Percentiles rank a stretch among this genome's conserved stretches.
These are phyloP conservation scores for Strix aluco DNA, from an alignment of 2,113 vertebrate genomes.

Conservation along the genomic window DNA sequence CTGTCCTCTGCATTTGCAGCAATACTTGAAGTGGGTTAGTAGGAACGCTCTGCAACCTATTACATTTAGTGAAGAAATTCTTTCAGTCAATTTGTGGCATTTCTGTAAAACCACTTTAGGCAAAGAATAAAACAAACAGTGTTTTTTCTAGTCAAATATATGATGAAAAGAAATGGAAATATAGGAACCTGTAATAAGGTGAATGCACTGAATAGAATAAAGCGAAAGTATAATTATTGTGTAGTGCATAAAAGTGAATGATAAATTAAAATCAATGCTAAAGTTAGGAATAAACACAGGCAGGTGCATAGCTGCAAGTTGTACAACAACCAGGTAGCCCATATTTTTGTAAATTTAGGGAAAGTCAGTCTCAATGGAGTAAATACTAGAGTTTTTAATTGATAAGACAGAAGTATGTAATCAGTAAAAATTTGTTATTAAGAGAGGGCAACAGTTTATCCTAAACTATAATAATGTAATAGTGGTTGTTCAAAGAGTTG, in stretches of 20 bases:
- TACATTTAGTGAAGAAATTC: background rate
- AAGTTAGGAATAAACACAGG: background rate
- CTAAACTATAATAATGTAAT: background rate
- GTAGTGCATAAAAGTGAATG: background rate
- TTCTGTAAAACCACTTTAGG: background rate
- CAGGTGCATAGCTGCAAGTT: background rate
- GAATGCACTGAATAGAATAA: background rate
- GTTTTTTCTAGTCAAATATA: background rate
- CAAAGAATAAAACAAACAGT: background rate
- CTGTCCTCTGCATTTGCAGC: background rate
- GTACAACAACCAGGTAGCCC: background rate
- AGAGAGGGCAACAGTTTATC: background rate
- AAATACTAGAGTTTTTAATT: background rate
- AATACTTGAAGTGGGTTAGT: background rate
- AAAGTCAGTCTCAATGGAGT: background rate
- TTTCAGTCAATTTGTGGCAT: background rate
- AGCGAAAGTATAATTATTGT: background rate
- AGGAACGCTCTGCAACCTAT: background rate
- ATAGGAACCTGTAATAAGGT: background rate
- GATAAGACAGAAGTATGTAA: background rate
- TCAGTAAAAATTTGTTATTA: background rate
- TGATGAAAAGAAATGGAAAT: constrained; percentile 25
- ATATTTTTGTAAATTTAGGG: background rate
- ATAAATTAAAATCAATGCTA: background rate
- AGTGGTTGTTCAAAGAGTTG: background rate